These are phyloP conservation scores for Coenobita brevimanus DNA, from an alignment of 1,140 invertebrate genomes.

Conservation along the genomic window DNA sequence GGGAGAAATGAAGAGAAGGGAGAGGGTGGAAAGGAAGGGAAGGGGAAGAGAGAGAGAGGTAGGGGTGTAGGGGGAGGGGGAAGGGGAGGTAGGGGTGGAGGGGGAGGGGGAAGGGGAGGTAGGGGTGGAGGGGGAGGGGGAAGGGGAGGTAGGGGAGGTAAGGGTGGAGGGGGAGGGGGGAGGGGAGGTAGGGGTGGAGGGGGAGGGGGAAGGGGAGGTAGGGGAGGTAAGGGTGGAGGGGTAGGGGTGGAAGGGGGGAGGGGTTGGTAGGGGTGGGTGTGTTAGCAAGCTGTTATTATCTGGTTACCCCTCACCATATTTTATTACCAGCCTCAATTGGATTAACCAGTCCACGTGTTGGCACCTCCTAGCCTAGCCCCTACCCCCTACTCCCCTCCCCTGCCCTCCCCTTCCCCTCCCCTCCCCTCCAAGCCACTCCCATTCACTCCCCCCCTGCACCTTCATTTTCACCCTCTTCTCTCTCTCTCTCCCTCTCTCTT, in stretches of 20 bases:
- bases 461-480: neutral
- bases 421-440: neutral
- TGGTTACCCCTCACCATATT: conserved; percentile 57
- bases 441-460: neutral
- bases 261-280: conserved; percentile 74
- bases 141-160: neutral
- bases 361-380: neutral
- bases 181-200: too few species aligned
- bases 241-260: too few species aligned
- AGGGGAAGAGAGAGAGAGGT: neutral
- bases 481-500: neutral
- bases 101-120: neutral
- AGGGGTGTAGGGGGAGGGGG: neutral
- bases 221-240: too few species aligned
- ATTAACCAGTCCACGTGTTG: conserved; percentile 62
- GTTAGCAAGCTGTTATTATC: conserved; percentile 72
- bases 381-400: neutral
- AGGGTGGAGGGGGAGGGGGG: neutral
- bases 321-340: conserved; percentile 63
- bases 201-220: too few species aligned
- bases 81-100: neutral
- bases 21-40: neutral
- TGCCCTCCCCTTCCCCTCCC: neutral
- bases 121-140: too few species aligned
- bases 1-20: neutral